phyloP scores from a whole-genome alignment of 2,888 invertebrate species.

The Tachystola acroxantha region DNA sequence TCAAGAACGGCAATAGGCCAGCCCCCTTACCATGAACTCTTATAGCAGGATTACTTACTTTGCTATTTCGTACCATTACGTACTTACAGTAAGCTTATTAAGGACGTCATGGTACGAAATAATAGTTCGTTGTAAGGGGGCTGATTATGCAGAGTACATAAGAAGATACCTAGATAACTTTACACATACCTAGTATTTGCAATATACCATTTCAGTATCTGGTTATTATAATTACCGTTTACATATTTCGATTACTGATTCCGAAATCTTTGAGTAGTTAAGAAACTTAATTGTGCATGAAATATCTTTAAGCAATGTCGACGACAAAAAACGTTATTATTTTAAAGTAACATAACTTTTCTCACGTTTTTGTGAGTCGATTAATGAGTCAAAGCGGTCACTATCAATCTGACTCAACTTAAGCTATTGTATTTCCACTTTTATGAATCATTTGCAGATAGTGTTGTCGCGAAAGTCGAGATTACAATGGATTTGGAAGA shows the following conservation, averaged over 20 bases:
- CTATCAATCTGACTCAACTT: conserved; percentile 21
- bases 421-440: conserved; percentile 7
- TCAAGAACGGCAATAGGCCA: no score
- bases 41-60: no score
- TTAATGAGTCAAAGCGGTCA: conserved; percentile 36
- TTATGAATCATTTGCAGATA: conserved; percentile 25
- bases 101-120: no score
- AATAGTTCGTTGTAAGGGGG: no score
- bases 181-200: not conserved
- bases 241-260: no score
- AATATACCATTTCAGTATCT: not conserved
- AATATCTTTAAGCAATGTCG: not conserved
- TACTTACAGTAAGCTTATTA: no score
- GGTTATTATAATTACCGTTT: not conserved
- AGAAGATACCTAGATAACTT: no score
- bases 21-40: no score
- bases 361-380: conserved; percentile 19
- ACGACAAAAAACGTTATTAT: not conserved
- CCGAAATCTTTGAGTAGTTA: not conserved
- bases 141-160: no score
- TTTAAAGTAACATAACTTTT: conserved; percentile 5
- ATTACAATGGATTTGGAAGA: not conserved
- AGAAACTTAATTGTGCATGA: conserved; percentile 1
- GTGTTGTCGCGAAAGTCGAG: conserved; percentile 3
- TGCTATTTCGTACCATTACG: no score